Percentiles rank a stretch among this genome's conserved stretches.
Conservation (phyloP, 2,113 vertebrate genomes). For the Proterorhinus semilunaris region DNA sequence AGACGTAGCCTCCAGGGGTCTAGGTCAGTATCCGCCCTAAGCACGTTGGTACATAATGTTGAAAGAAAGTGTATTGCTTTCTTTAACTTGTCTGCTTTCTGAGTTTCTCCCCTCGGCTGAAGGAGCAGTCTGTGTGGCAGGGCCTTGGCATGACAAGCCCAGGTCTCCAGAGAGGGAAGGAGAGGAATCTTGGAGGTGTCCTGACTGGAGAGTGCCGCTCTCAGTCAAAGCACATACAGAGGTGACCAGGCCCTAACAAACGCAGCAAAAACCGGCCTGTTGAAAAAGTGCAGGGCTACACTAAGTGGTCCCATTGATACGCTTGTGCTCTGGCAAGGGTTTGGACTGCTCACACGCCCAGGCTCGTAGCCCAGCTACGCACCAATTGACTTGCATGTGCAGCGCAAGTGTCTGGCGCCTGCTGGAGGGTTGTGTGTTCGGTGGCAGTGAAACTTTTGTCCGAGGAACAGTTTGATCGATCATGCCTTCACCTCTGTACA, state of each 20-base stretch:
- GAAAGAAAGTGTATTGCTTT: constrained; percentile 96
- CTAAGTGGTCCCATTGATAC: constrained; percentile 66
- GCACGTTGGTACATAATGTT: constrained; percentile 49
- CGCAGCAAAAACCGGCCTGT: constrained; percentile 90
- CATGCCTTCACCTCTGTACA: constrained; percentile 88
- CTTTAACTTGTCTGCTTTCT: constrained; percentile 98
- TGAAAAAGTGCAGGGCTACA: constrained; percentile 83
- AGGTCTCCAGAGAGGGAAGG: constrained; percentile 99
- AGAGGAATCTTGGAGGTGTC: constrained; percentile 98
- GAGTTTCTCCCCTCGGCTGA: constrained; percentile 95
- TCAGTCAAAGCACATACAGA: constrained; percentile 92
- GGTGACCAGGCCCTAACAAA: constrained; percentile 86
- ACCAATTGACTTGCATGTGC: constrained; percentile 85
- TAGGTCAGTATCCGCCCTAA: constrained; percentile 90
- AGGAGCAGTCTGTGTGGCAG: constrained; percentile 99
- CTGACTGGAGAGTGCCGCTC: constrained; percentile 96
- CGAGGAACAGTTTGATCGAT: constrained; percentile 88
- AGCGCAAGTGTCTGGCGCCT: constrained; percentile 64
- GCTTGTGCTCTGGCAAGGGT: constrained; percentile 86
- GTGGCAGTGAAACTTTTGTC: constrained; percentile 69
- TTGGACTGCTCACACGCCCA: constrained; percentile 81
- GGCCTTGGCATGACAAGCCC: constrained; percentile 99
- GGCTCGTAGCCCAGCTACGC: constrained; percentile 76
- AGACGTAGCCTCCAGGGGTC: constrained; percentile 96
- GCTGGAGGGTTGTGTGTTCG: constrained; percentile 56